These are phyloP conservation scores for Camponotus vicinus DNA, from an alignment of 1,140 invertebrate genomes.

Conservation along the genomic window DNA sequence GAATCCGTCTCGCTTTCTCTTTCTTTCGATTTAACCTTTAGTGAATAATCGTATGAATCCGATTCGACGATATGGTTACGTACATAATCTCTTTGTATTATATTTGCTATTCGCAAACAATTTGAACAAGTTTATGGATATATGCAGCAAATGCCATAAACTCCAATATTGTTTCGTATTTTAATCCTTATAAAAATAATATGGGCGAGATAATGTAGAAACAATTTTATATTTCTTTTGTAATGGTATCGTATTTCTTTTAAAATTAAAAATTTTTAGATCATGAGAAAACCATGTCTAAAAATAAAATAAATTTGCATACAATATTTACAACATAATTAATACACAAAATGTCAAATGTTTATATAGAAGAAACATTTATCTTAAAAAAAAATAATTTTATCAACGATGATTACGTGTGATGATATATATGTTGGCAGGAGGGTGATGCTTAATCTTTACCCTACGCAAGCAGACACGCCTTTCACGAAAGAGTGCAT, in stretches of 20 bases:
- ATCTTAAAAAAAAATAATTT: conserved; percentile 23
- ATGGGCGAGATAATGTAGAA: background rate
- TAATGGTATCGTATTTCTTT: conserved; percentile 16
- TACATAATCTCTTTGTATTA: conserved; percentile 2
- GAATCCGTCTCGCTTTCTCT: background rate
- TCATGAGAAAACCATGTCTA: background rate
- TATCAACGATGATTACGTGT: background rate
- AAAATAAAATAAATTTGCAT: background rate
- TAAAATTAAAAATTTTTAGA: background rate
- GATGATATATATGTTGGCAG: background rate
- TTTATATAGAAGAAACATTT: background rate
- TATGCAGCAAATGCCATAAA: background rate
- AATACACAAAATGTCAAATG: background rate
- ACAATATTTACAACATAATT: background rate
- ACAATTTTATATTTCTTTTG: too few relatives aligned
- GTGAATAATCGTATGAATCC: background rate
- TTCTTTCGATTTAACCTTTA: background rate
- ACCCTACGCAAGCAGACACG: conserved; percentile 45
- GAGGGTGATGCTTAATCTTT: background rate
- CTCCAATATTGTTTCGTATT: background rate
- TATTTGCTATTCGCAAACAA: background rate
- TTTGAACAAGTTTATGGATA: background rate
- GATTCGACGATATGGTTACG: background rate
- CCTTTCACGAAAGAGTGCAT: conserved; percentile 56
- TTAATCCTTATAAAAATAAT: conserved; percentile 7